Evolutionary conservation across 2,888 invertebrate species (phyloP), one percentile per base, ranked within the genome.

Genomic region (Hypomecis punctinalis): DNA sequence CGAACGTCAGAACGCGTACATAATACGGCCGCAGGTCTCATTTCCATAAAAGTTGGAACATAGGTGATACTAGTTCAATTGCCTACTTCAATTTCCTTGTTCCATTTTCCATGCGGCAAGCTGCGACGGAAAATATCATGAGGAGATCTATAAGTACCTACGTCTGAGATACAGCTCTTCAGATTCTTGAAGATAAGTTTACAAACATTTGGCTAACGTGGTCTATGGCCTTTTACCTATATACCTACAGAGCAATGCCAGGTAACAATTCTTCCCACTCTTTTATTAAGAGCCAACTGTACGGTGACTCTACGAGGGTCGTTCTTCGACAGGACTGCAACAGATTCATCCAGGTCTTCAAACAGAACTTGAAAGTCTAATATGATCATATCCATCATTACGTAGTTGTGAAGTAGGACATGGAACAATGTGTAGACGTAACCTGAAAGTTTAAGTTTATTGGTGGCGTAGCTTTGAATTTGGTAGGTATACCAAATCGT

Each of bases 341-440:
- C 85, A 0, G 73, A 66, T 39, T 81, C 80, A 43, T 90, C 88
- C 23, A 89, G 46, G 2, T 80, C 88, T 0, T 84, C 78, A 65
- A 90, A 90, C 62, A 91, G 71, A 6, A 75, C 75, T 37, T 80
- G 76, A 23, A 88, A 78, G 45, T 86, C 84, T 37, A 86, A 63
- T 39, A 83, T 80, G 0, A 88, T 84, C 77, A 89, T 74, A 10
- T 83, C 77, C 82, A 91, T 78, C 62, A 87, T 61, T 13, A 68
- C 75, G 65, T 82, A 81, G 65, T 81, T 80, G 68, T 90, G 89
- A 7, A 89, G 64, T 36, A 90, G 61, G 36, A 85, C 74, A 67
- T 91, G 90, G 56, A 89, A 86, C 10, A 85, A 57, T 0, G 81
- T 71, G 73, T 88, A 89, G 6, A 89, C 69, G 66, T 86, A 89